These are phyloP conservation scores for Haliaeetus vocifer DNA, from an alignment of 2,797 vertebrate genomes.

Conservation along the genomic window DNA sequence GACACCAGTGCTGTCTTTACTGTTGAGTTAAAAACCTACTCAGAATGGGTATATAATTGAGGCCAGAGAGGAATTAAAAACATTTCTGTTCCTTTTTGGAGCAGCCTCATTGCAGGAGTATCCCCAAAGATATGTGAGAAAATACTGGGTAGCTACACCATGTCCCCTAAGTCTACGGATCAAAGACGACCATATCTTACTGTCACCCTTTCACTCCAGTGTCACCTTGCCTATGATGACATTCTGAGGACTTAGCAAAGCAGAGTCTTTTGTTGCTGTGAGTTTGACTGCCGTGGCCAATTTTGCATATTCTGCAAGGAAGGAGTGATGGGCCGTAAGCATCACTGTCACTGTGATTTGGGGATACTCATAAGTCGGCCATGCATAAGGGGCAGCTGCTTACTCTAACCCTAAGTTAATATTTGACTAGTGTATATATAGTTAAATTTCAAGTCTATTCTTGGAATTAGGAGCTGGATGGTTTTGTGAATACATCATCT, in stretches of 20 bases:
- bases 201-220: neutral
- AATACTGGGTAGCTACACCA: neutral
- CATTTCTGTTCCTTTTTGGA: neutral
- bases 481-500: neutral
- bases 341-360: neutral
- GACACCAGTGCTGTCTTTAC: neutral
- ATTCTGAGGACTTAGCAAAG: neutral
- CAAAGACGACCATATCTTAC: accelerated
- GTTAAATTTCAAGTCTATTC: neutral
- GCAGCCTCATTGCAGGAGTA: neutral
- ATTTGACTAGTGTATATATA: neutral
- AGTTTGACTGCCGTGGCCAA: neutral
- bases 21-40: neutral
- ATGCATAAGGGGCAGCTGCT: neutral
- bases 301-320: neutral
- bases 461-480: neutral
- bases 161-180: neutral
- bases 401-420: neutral
- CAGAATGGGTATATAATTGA: neutral
- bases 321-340: neutral
- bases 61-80: neutral
- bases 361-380: accelerated
- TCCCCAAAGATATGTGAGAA: neutral
- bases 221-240: neutral
- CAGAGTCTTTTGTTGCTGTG: neutral